These are phyloP conservation scores for Nymphalis polychloros DNA, from an alignment of 2,888 invertebrate species.

Conservation along the genomic window DNA sequence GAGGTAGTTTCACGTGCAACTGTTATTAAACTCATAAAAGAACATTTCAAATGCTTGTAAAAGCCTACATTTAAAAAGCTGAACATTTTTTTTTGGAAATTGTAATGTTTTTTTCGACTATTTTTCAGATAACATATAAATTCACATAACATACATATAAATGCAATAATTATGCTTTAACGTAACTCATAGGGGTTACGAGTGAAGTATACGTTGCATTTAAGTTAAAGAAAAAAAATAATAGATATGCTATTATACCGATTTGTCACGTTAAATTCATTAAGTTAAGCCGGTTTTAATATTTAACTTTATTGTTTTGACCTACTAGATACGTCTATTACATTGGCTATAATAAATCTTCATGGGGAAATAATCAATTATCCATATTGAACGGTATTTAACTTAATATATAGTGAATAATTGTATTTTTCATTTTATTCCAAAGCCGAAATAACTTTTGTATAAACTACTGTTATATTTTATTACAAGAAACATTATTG, in stretches of 20 bases:
- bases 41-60: too few species aligned
- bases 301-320: constrained; percentile 21
- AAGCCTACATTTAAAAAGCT: too few species aligned
- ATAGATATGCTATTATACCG: not conserved
- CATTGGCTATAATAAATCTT: not conserved
- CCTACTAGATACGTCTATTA: constrained; percentile 3
- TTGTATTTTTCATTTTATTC: too few species aligned
- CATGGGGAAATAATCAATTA: constrained; percentile 10
- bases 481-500: not conserved
- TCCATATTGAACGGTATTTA: constrained; percentile 1
- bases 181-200: too few species aligned
- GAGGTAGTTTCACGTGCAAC: too few species aligned
- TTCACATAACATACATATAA: too few species aligned
- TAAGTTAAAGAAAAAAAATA: not conserved
- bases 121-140: too few species aligned
- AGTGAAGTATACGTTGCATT: not conserved
- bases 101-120: too few species aligned
- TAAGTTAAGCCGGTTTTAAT: constrained; percentile 9
- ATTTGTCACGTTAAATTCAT: constrained; percentile 24
- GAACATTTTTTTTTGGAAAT: too few species aligned
- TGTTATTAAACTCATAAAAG: too few species aligned
- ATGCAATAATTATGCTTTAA: not conserved
- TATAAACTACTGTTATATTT: not conserved
- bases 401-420: not conserved
- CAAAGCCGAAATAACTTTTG: not conserved